Evolutionary conservation across 2,888 invertebrate species (phyloP).

Genomic region (Minunthozetes semirufus): DNA sequence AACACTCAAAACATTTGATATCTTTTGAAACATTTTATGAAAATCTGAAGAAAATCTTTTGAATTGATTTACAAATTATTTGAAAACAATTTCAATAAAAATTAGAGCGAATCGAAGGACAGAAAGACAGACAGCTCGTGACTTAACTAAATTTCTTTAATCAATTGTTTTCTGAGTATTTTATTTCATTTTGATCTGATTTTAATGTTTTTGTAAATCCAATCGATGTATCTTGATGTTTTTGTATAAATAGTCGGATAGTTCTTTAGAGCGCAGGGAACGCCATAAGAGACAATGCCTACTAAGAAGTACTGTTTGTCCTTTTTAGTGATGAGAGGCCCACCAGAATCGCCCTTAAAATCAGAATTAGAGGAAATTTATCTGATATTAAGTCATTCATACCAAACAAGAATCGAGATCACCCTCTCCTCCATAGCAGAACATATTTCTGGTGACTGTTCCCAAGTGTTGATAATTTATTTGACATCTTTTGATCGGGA

Average conservation of each 20-base stretch:
- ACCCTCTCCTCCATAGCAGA: not conserved
- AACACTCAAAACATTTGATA: no score
- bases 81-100: no score
- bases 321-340: not conserved
- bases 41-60: no score
- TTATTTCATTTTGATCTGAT: not conserved
- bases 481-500: not conserved
- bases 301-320: not conserved
- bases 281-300: not conserved
- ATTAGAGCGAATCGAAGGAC: no score
- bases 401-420: not conserved
- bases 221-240: not conserved
- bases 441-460: not conserved
- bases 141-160: no score
- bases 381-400: not conserved
- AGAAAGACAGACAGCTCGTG: no score
- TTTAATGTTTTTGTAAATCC: not conserved
- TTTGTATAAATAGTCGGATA: not conserved
- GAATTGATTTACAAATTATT: no score
- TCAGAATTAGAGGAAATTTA: not conserved
- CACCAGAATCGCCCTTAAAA: not conserved
- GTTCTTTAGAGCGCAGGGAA: not conserved
- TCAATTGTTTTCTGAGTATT: no score
- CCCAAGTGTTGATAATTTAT: not conserved
- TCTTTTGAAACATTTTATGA: no score